Evolutionary conservation across 92 coral and sea anemone genomes (phyloP), one percentile per base, ranked within the genome.

Genomic region (Montipora capitata): DNA sequence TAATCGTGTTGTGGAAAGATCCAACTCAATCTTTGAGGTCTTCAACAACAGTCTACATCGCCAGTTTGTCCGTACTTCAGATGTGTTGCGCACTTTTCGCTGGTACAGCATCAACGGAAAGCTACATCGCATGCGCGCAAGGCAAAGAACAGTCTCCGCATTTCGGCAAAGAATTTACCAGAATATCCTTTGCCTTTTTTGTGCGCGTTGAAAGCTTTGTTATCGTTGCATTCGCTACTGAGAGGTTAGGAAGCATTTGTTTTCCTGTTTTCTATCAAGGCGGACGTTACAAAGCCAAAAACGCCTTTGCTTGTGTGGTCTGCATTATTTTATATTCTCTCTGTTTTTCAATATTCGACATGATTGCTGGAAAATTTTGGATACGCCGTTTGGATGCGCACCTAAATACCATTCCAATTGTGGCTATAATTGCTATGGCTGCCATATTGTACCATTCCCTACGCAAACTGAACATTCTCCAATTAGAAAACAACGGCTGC

Each of bases 81-180:
- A 3, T 82, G 18, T 38, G 41, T 4, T 70, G 38, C 43, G 87
- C 68, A 41, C 13, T 16, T 56, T 14, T 70, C 12, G 87, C 58
- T 43, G 79, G 87, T 57, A 17, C 87, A 72, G 78, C 70, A 69
- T 79, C 79, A 43, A 66, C 79, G n/a, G 45, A 82, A 72, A 72
- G 87, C 87, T 70, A 82, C 87, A 57, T 82, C 40, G 58, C 87
- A 72, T 82, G 87, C 72, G 87, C 79, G 7, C 18, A 39, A 77
- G 87, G 70, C 7, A 43, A 39, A 1, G 77, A 72, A 13, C 43
- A 40, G 12, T 54, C 79, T 10, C 69, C 87, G 43, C 59, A 70
- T 35, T 41, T 70, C 11, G 20, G 40, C 5, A 71, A 12, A 4
- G 39, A 43, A 2, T 57, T 82, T 54, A 58, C 87, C 20, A 42